Evolutionary conservation across 2,797 vertebrate species (phyloP).

Genomic region (Gallinago solitaria): DNA sequence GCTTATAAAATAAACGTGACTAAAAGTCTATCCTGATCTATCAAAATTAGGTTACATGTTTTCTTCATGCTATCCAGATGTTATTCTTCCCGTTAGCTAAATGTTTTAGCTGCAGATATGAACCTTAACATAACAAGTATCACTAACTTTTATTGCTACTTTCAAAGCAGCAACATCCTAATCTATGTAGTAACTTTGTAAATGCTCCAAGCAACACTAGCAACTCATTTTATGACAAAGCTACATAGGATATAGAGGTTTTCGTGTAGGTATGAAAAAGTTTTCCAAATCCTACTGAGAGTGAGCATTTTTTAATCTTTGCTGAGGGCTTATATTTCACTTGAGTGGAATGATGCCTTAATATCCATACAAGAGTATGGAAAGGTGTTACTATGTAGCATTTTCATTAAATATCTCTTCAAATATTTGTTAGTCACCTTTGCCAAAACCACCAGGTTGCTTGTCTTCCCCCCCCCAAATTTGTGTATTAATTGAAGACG

Average conservation of each 20-base stretch:
- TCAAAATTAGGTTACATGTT: neutral
- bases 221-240: neutral
- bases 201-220: neutral
- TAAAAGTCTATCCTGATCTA: neutral
- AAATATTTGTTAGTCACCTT: neutral
- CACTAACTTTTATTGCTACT: rapidly evolving
- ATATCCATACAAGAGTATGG: neutral
- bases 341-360: neutral
- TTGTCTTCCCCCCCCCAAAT: rapidly evolving
- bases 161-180: neutral
- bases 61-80: neutral
- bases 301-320: neutral
- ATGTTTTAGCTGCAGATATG: rapidly evolving
- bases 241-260: neutral
- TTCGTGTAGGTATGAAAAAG: rapidly evolving
- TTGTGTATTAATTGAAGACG: neutral
- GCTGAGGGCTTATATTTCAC: neutral
- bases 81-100: neutral
- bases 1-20: neutral
- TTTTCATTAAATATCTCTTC: neutral
- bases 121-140: rapidly evolving
- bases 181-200: rapidly evolving
- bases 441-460: neutral
- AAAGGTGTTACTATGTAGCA: neutral
- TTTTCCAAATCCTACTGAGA: neutral